phyloP scores from a whole-genome alignment of 2,888 invertebrate genomes.

The Callimorpha dominula region DNA sequence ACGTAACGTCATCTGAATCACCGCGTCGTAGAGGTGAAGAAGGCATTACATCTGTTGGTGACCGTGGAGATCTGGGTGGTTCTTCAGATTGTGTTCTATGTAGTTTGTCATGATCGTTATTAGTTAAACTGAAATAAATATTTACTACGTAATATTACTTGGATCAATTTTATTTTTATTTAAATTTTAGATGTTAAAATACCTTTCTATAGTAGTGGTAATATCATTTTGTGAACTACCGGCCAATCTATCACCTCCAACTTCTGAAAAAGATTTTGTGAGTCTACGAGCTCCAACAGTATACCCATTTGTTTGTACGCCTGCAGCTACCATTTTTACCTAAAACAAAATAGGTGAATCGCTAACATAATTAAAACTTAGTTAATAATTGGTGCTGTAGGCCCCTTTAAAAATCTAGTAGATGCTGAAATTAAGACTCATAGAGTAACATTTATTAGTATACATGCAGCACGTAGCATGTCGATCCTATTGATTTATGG shows the following conservation, averaged over 20 bases:
- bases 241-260: conserved; percentile 79
- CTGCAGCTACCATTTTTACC: conserved; percentile 96
- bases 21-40: conserved; percentile 82
- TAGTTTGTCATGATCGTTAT: conserved; percentile 90
- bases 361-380: too few species aligned
- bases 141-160: not conserved
- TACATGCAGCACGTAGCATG: too few species aligned
- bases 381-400: not conserved
- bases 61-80: conserved; percentile 91
- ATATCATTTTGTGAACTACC: conserved; percentile 72
- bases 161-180: not conserved
- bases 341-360: conserved; percentile 54
- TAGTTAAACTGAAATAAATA: conserved; percentile 66
- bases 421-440: too few species aligned
- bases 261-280: conserved; percentile 94
- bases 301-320: conserved; percentile 95
- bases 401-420: too few species aligned
- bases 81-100: conserved; percentile 95
- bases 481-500: too few species aligned
- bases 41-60: conserved; percentile 82
- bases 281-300: conserved; percentile 88
- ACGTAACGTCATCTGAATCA: conserved; percentile 80
- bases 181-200: conserved; percentile 4
- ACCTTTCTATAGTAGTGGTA: conserved; percentile 75
- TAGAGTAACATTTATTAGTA: too few species aligned